Percentiles rank a stretch among this genome's conserved stretches.
Conservation (phyloP, 2,797 vertebrate species). For the Melanotaenia pygmaea region DNA sequence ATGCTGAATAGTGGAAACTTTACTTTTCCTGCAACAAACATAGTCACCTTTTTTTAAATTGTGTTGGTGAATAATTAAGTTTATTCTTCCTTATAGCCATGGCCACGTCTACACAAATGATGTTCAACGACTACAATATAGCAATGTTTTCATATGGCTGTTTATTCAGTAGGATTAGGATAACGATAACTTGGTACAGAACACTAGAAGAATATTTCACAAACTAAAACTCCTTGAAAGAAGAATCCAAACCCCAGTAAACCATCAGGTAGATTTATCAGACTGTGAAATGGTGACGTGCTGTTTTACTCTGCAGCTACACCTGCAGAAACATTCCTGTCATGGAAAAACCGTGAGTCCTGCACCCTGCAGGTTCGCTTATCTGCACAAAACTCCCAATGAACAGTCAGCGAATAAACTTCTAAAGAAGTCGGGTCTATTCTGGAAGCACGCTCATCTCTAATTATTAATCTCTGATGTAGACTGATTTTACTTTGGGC, state of each 20-base stretch:
- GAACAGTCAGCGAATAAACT: too few species aligned
- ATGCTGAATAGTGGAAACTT: too few species aligned
- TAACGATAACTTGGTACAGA: too few species aligned
- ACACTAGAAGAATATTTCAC: not conserved
- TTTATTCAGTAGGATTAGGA: not conserved
- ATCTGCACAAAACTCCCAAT: too few species aligned
- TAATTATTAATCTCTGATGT: not conserved
- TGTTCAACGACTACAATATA: not conserved
- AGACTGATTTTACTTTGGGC: not conserved
- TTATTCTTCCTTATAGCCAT: not conserved
- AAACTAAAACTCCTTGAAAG: not conserved
- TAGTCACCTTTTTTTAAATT: not conserved
- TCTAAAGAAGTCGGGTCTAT: not conserved
- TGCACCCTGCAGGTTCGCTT: too few species aligned
- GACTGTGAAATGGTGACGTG: not conserved
- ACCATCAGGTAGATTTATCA: not conserved
- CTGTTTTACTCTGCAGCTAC: not conserved
- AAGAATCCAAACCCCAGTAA: not conserved
- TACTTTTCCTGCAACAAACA: not conserved
- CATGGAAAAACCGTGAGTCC: not conserved
- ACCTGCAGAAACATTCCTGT: constrained; percentile 1
- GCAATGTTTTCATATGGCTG: not conserved
- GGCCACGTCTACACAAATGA: not conserved
- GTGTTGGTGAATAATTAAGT: not conserved
- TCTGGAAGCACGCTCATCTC: not conserved